Evolutionary conservation across 2,113 vertebrate species (phyloP), one percentile per base, ranked within the genome.

Genomic region (Sinocyclocheilus anophthalmus): DNA sequence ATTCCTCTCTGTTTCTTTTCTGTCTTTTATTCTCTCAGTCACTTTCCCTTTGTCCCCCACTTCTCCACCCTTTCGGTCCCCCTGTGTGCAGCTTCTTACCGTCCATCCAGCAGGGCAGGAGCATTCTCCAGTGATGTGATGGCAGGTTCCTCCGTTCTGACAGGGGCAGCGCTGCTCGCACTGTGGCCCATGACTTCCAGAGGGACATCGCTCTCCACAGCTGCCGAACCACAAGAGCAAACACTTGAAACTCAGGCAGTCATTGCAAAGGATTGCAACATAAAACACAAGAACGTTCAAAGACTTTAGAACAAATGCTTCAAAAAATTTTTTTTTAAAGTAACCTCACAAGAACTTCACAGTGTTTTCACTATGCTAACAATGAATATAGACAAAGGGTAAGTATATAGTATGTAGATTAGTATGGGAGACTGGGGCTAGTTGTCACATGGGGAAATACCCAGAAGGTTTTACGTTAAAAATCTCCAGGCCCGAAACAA

Each of bases 51-150:
- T 53, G 59, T 63, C 14, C 85, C 81, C 76, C 85, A 53, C 22
- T 14, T 84, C 22, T 55, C n/a, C 65, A 10, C 3, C 67, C 30
- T 45, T 11, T 83, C 22, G 45, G 30, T 48, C 24, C 2, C 9
- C 10, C 8, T 24, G 72, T 37, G 30, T 75, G 22, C 45, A 45
- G 33, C 20, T 11, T 37, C 96, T 5, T 96, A 99, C 98, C 96
- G 63, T 99, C 98, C 98, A 99, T 18, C 98, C 98, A 11, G 96
- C 90, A 0, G 95, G 97, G 81, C 98, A 99, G 86, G 97, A 95
- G 89, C 98, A 99, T 89, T 98, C 98, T 50, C 98, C 98, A 0
- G 96, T 98, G 95, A 99, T 96, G 94, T 99, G 98, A 92, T 99
- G 98, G 87, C 98, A 99, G 33, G 94, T 94, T 5, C 98, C 98